Conservation (phyloP, 2,113 vertebrate species). For the human region GRCh38 chr5:16047001-16047500, state of each 20-base stretch:
- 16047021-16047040: background rate
- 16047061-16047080: background rate
- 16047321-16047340: background rate
- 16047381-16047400: no score
- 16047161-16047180: background rate
- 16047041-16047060: background rate
- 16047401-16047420: no score
- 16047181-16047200: background rate
- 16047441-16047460: no score
- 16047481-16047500: no score
- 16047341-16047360: background rate
- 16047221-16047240: background rate
- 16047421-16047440: no score
- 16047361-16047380: background rate
- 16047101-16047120: background rate
- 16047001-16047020: background rate
- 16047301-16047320: background rate
- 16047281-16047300: background rate
- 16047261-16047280: background rate
- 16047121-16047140: background rate
- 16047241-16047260: background rate
- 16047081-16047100: background rate
- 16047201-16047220: background rate
- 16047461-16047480: no score
- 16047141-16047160: background rate